Conservation (phyloP, 2,888 invertebrate genomes). For the Athripsodes cinereus region DNA sequence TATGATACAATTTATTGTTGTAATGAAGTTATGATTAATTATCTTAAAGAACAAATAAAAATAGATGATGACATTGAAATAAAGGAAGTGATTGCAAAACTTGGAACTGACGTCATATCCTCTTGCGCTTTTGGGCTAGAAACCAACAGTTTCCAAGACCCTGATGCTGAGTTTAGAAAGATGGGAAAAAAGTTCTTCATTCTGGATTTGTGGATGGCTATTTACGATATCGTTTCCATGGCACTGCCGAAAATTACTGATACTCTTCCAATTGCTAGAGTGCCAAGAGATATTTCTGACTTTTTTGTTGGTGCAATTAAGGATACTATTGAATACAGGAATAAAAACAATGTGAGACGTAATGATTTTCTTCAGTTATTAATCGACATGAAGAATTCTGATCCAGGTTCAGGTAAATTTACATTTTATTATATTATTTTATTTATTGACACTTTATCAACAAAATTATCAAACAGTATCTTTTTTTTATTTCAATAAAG, state of each 20-base stretch:
- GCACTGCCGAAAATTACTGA: not conserved
- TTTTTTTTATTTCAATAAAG: no score
- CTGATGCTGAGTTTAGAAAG: constrained; percentile 18
- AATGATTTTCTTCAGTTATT: constrained; percentile 14
- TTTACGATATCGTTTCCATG: not conserved
- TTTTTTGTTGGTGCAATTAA: constrained; percentile 1
- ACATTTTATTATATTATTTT: not conserved
- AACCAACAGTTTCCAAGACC: constrained; percentile 15
- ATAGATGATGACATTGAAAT: not conserved
- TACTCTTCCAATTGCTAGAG: not conserved
- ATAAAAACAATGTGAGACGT: not conserved
- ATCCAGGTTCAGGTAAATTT: constrained; percentile 3
- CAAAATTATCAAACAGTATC: no score
- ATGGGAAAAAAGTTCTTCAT: constrained; percentile 6
- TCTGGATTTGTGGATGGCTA: not conserved
- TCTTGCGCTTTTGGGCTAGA: constrained; percentile 4
- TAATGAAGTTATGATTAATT: constrained; percentile 1
- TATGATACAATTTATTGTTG: constrained; percentile 12
- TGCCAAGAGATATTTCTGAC: not conserved
- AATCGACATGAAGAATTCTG: constrained; percentile 12
- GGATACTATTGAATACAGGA: constrained; percentile 12
- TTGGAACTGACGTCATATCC: constrained; percentile 1
- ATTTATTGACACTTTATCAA: not conserved
- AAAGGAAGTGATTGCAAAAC: not conserved
- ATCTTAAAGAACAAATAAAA: constrained; percentile 1